Evolutionary conservation across 2,113 vertebrate species (phyloP).

Genomic region (Peromyscus leucopus): DNA sequence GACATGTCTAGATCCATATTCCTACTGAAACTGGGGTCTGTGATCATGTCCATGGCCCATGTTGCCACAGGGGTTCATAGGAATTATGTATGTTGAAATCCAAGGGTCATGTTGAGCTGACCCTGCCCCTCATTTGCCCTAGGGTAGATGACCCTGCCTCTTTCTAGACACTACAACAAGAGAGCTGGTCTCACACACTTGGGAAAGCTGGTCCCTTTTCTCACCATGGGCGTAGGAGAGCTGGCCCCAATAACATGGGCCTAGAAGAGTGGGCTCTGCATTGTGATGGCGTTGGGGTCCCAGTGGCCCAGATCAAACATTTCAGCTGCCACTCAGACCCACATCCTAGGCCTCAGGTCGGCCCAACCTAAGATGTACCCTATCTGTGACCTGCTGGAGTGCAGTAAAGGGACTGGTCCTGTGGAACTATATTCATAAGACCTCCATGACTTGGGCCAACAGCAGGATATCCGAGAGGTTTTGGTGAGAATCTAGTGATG

Average conservation of each 20-base stretch:
- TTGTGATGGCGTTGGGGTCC: accelerated
- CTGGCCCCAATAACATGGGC: neutral
- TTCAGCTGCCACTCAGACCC: neutral
- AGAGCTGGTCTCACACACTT: neutral
- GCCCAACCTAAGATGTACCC: neutral
- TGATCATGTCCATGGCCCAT: neutral
- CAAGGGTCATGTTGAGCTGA: neutral
- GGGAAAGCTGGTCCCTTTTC: neutral
- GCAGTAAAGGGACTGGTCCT: neutral
- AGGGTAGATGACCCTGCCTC: neutral
- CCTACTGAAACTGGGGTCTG: neutral
- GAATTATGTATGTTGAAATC: neutral
- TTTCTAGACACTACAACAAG: neutral
- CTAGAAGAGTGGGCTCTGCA: neutral
- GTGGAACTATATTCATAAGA: neutral
- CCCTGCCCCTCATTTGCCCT: neutral
- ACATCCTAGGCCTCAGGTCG: neutral
- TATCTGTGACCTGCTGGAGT: neutral
- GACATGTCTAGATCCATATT: neutral
- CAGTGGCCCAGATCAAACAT: neutral
- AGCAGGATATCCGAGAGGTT: neutral
- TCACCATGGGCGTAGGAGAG: neutral
- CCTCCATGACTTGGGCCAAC: neutral
- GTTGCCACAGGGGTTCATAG: neutral
- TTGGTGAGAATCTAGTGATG: neutral